Conservation (phyloP, 2,888 invertebrate species). For the Salticus scenicus region DNA sequence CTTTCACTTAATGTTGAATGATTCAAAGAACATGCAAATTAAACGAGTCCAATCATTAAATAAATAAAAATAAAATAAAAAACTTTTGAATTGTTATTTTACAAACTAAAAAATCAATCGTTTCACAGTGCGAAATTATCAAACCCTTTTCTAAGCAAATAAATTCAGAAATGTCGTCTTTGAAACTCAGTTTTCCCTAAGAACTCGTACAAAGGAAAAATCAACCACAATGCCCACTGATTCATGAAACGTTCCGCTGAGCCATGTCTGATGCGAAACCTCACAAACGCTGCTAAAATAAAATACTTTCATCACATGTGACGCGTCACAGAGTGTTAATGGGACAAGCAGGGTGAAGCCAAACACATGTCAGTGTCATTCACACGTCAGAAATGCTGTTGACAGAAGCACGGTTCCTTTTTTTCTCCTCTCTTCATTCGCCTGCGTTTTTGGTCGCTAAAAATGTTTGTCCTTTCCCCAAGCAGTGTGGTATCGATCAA, state of each 20-base stretch:
- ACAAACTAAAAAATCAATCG: no score
- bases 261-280: conserved; percentile 47
- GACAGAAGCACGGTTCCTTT: conserved; percentile 48
- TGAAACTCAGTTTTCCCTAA: background rate
- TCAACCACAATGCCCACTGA: conserved; percentile 9
- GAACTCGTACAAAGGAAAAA: conserved; percentile 1
- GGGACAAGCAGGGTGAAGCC: conserved; percentile 64
- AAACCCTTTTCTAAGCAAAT: no score
- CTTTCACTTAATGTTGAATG: no score
- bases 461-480: conserved; percentile 21
- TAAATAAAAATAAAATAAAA: no score
- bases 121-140: no score
- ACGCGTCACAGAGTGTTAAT: conserved; percentile 66
- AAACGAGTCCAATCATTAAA: no score
- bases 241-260: conserved; percentile 13
- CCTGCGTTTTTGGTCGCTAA: conserved; percentile 4
- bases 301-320: conserved; percentile 66
- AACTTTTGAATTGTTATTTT: no score
- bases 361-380: conserved; percentile 67
- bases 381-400: conserved; percentile 57
- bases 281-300: conserved; percentile 58
- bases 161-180: no score
- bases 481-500: conserved; percentile 61
- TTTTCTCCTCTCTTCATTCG: conserved; percentile 1
- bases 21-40: no score